Evolutionary conservation across 2,888 invertebrate species (phyloP).

Genomic region (Odontothrips loti): DNA sequence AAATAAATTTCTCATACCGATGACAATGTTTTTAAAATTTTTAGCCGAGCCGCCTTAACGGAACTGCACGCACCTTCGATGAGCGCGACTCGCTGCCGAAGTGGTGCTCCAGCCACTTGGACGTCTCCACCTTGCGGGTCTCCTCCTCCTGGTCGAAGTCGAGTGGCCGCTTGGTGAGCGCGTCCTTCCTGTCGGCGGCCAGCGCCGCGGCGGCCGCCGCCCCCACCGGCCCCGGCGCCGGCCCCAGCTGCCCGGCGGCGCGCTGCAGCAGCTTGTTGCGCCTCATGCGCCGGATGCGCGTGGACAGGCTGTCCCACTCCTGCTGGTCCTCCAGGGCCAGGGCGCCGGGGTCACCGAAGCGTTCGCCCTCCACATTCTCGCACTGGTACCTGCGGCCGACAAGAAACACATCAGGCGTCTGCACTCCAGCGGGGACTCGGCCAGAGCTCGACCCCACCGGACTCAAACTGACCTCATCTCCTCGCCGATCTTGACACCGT

Average conservation of each 20-base stretch:
- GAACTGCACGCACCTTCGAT: conserved; percentile 37
- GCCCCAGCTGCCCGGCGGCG: conserved; percentile 35
- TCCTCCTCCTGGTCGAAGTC: conserved; percentile 86
- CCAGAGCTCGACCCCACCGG: conserved; percentile 36
- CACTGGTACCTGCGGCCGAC: conserved; percentile 50
- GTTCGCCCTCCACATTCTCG: conserved; percentile 75
- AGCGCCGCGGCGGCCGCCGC: conserved; percentile 43
- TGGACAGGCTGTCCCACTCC: conserved; percentile 76
- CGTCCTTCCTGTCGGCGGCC: conserved; percentile 68
- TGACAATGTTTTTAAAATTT: background rate
- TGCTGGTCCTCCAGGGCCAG: conserved; percentile 56
- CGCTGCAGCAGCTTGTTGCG: conserved; percentile 42
- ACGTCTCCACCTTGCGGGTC: conserved; percentile 82
- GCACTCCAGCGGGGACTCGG: too few species aligned
- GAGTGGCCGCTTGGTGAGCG: conserved; percentile 71
- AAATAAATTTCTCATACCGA: background rate
- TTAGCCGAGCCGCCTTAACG: too few species aligned
- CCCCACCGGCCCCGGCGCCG: conserved; percentile 36
- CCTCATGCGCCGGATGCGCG: conserved; percentile 62
- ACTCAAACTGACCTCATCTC: conserved; percentile 64
- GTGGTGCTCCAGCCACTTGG: conserved; percentile 86
- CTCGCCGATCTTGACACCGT: conserved; percentile 73
- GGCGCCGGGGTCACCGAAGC: conserved; percentile 57
- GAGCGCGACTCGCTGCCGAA: conserved; percentile 73
- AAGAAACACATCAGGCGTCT: too few species aligned